Evolutionary conservation across 1,140 invertebrate species (phyloP), one percentile per base, ranked within the genome.

Genomic region (Macrobrachium nipponense): DNA sequence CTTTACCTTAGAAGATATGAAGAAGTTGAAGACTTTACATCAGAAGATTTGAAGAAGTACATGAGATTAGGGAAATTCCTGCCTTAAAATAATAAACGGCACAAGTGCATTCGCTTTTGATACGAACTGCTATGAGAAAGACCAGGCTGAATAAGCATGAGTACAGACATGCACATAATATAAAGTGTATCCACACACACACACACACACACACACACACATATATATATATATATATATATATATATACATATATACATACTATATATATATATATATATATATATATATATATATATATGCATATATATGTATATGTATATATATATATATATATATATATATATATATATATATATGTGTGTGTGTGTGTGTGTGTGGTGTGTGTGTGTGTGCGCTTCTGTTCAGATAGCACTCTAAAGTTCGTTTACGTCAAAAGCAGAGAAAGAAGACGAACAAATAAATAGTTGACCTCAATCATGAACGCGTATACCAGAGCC

Each of bases 341-440:
- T 66, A 66, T 66, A 66, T 66, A 66, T 66, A 66, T 66, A 66
- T 66, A 66, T 66, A 66, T 66, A 66, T 66, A 66, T 66, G 14
- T 66, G 14, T 66, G 14, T 66, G 14, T 66, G 14, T 66, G 14
- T 66, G 14, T 66, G 14, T 66, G 14, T 66, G n/a, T n/a, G n/a
- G 14, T 66, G 14, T 66, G 14, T 66, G 14, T 66, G 14, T 66
- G 14, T 66, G 14, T 66, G 14, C 14, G 14, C 14, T n/a, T n/a
- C n/a, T n/a, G n/a, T n/a, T n/a, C n/a, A n/a, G n/a, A n/a, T n/a
- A n/a, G 27, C 27, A 66, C 23, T 20, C 23, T 20, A 20, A 14
- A 20, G 8, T 14, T 20, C 23, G 15, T 66, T 0, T 4, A 66
- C 23, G 23, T 66, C 18, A 20, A 23, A 20, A 7, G 51, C 8